These are phyloP conservation scores for Drosophila dives DNA, from an alignment of 2,888 invertebrate species.

Conservation along the genomic window DNA sequence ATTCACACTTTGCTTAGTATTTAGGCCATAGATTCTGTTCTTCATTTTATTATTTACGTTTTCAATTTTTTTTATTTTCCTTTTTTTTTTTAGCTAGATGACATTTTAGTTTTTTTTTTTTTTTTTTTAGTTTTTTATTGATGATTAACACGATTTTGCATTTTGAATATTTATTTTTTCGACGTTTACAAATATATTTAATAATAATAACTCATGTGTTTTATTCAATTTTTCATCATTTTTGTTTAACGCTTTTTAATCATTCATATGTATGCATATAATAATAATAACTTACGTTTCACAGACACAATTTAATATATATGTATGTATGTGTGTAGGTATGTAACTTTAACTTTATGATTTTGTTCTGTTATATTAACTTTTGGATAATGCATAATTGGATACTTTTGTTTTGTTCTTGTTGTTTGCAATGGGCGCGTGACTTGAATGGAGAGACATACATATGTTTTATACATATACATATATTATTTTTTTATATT, in stretches of 20 bases:
- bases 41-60: conserved; percentile 26
- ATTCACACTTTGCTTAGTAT: conserved; percentile 69
- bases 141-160: conserved; percentile 33
- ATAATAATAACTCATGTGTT: conserved; percentile 64
- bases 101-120: conserved; percentile 36
- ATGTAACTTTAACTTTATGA: conserved; percentile 49
- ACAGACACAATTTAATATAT: conserved; percentile 69
- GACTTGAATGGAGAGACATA: conserved; percentile 66
- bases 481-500: conserved; percentile 19
- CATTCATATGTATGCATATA: conserved; percentile 48
- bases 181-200: conserved; percentile 68
- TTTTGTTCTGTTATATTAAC: conserved; percentile 53
- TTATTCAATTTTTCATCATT: conserved; percentile 2
- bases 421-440: conserved; percentile 52
- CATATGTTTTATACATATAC: conserved; percentile 57
- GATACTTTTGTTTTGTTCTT: conserved; percentile 20
- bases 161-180: conserved; percentile 12
- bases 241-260: conserved; percentile 19
- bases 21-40: conserved; percentile 62
- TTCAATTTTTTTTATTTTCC: conserved; percentile 28
- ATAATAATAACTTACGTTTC: conserved; percentile 72
- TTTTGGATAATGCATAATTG: conserved; percentile 53
- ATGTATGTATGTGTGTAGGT: conserved; percentile 42
- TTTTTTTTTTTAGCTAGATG: conserved; percentile 30
- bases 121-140: conserved; percentile 19